Percentiles rank a stretch among this genome's conserved stretches.
Conservation (phyloP, 2,797 vertebrate species). For the Myotis vivesi region DNA sequence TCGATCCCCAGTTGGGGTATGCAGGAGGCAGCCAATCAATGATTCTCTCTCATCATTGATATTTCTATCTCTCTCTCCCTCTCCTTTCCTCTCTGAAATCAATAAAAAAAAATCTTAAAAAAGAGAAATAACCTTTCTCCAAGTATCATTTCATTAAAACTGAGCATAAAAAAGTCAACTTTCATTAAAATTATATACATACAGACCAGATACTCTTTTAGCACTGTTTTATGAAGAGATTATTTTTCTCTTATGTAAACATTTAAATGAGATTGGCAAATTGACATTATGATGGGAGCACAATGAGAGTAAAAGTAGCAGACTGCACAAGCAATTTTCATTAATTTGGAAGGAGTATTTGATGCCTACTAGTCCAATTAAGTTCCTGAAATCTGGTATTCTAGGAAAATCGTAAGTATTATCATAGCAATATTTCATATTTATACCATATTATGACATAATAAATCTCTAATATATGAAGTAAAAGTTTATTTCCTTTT, state of each 20-base stretch:
- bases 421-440: background rate
- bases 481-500: constrained; percentile 21
- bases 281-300: background rate
- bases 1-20: too few species aligned
- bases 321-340: background rate
- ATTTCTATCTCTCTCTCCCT: too few species aligned
- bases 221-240: background rate
- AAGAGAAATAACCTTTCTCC: background rate
- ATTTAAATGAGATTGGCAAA: constrained; percentile 5
- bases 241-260: background rate
- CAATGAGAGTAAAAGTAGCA: background rate
- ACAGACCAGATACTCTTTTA: background rate
- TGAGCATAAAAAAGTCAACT: background rate
- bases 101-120: too few species aligned
- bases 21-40: too few species aligned
- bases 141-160: background rate
- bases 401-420: background rate
- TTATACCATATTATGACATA: background rate
- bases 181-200: background rate
- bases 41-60: too few species aligned
- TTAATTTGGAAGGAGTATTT: background rate
- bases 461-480: background rate
- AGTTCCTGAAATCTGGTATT: background rate
- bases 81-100: too few species aligned
- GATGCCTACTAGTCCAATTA: background rate